Conservation (phyloP, 2,888 invertebrate genomes). For the Aleiodes testaceus region DNA sequence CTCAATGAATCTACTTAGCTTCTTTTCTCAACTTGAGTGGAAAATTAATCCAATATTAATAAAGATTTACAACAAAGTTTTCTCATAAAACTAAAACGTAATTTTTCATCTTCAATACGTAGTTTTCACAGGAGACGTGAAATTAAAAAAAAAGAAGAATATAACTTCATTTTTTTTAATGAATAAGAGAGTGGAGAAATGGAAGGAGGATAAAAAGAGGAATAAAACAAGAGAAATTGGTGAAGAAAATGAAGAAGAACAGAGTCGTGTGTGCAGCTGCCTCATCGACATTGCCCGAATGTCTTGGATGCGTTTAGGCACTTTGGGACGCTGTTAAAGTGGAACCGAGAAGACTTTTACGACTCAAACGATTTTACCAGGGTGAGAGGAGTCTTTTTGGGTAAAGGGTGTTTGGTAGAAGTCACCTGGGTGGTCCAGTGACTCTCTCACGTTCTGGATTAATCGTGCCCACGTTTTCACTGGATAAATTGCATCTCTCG, state of each 20-base stretch:
- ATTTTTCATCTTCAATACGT: slow-evolving; percentile 28
- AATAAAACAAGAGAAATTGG: background rate
- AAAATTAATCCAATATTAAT: slow-evolving; percentile 26
- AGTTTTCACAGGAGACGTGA: slow-evolving; percentile 38
- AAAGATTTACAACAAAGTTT: slow-evolving; percentile 16
- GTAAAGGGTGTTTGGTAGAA: slow-evolving; percentile 65
- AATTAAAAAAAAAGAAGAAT: slow-evolving; percentile 23
- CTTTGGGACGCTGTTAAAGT: slow-evolving; percentile 47
- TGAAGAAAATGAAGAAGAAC: slow-evolving; percentile 38
- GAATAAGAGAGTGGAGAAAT: slow-evolving; percentile 20
- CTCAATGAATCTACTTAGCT: background rate
- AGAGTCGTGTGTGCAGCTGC: slow-evolving; percentile 47
- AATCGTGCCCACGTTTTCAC: slow-evolving; percentile 65
- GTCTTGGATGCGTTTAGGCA: slow-evolving; percentile 40
- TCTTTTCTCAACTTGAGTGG: background rate
- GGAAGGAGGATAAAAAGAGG: slow-evolving; percentile 30
- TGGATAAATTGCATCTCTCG: slow-evolving; percentile 63
- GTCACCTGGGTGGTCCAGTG: slow-evolving; percentile 70
- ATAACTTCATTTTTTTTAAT: background rate
- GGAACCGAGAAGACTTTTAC: slow-evolving; percentile 61
- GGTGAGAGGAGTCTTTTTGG: slow-evolving; percentile 57
- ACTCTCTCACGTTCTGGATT: slow-evolving; percentile 66
- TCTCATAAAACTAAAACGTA: slow-evolving; percentile 12
- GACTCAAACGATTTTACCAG: slow-evolving; percentile 60
- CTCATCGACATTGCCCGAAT: slow-evolving; percentile 45